These are phyloP conservation scores for Drosophila putrida DNA, from an alignment of 2,888 invertebrate genomes.

Conservation along the genomic window DNA sequence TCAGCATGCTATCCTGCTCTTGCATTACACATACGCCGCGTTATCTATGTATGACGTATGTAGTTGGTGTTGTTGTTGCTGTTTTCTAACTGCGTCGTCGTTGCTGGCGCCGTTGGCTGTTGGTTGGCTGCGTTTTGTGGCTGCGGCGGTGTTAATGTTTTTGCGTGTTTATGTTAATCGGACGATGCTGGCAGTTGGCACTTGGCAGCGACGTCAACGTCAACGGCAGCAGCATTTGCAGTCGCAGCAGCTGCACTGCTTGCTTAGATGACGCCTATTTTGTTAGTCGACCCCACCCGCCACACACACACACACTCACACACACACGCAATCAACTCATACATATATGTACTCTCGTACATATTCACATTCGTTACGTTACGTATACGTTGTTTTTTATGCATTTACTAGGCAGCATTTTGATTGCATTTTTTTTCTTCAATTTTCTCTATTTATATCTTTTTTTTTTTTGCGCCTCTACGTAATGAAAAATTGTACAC, in stretches of 20 bases:
- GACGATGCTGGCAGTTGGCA: conserved; percentile 58
- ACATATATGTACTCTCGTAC: conserved; percentile 19
- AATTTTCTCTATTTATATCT: conserved; percentile 50
- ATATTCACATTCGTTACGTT: conserved; percentile 22
- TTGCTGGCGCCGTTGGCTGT: conserved; percentile 65
- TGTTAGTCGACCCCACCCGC: conserved; percentile 46
- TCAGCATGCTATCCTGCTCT: conserved; percentile 45
- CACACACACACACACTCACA: conserved; percentile 30
- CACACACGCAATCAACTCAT: conserved; percentile 21
- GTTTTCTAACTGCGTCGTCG: conserved; percentile 80
- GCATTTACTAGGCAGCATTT: conserved; percentile 78
- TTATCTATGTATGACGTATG: conserved; percentile 76
- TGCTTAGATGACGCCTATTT: conserved; percentile 81
- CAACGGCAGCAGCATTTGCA: conserved; percentile 17
- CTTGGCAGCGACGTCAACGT: conserved; percentile 40
- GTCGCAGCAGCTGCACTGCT: conserved; percentile 44
- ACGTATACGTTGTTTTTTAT: conserved; percentile 56
- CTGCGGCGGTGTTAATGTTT: conserved; percentile 78
- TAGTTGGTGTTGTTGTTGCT: conserved; percentile 49
- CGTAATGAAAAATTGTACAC: conserved; percentile 60
- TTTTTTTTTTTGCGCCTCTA: conserved; percentile 57
- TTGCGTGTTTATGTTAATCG: conserved; percentile 85
- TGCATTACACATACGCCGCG: conserved; percentile 80
- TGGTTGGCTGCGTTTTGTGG: conserved; percentile 63
- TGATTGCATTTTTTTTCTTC: conserved; percentile 72